Evolutionary conservation across 2,113 vertebrate genomes (phyloP).

Genomic region (Cebus imitator): DNA sequence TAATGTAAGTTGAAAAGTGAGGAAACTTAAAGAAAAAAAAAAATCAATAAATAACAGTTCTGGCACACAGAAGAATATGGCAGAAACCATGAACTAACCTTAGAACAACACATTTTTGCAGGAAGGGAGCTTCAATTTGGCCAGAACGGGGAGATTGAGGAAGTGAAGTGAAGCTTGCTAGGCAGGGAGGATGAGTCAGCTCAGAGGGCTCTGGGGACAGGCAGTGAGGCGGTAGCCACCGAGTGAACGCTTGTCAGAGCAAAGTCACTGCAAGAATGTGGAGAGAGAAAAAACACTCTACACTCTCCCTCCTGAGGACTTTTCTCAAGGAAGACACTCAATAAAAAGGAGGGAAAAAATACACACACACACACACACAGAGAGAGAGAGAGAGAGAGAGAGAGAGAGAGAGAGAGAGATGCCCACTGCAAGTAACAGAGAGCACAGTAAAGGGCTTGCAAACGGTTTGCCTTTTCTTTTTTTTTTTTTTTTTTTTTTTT

Average conservation of each 20-base stretch:
- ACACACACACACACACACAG: not conserved
- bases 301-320: not conserved
- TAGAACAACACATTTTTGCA: not conserved
- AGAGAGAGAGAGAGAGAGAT: not conserved
- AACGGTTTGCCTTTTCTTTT: not conserved
- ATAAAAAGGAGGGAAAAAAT: not conserved
- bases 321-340: not conserved
- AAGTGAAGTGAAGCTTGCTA: not conserved
- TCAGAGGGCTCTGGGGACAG: not conserved
- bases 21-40: slow-evolving; percentile 5
- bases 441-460: not conserved
- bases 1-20: not conserved
- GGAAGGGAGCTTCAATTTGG: not conserved
- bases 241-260: not conserved
- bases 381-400: no score
- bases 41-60: not conserved
- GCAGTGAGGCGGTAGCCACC: not conserved
- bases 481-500: no score
- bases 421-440: not conserved
- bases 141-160: not conserved
- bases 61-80: not conserved
- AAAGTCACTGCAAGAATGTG: not conserved
- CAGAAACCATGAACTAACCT: not conserved
- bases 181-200: not conserved
- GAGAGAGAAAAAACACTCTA: not conserved